These are phyloP conservation scores for Brachyptera risi DNA, from an alignment of 2,888 invertebrate species.

Conservation along the genomic window DNA sequence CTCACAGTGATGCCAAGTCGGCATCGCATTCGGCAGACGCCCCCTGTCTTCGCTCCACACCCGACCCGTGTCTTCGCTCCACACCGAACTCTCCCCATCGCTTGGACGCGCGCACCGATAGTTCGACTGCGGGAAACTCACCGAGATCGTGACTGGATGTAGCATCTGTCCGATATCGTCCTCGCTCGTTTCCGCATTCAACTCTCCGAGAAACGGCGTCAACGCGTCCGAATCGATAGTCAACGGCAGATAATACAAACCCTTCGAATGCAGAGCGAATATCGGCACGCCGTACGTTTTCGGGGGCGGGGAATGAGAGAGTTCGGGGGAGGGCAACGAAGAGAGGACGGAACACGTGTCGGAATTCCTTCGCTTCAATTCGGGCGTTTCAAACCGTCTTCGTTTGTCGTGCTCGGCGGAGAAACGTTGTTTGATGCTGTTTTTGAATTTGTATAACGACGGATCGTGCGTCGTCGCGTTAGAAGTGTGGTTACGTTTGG, in stretches of 20 bases:
- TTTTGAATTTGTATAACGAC: conserved; percentile 81
- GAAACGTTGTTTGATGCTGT: conserved; percentile 87
- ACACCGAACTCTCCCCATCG: too few relatives aligned
- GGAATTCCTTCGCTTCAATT: conserved; percentile 27
- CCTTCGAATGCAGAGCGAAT: conserved; percentile 85
- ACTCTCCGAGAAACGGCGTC: conserved; percentile 56
- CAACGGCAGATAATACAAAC: conserved; percentile 83
- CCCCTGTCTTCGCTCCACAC: too few relatives aligned
- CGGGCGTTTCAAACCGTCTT: conserved; percentile 10
- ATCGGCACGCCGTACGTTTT: conserved; percentile 63
- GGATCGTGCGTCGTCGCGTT: too few relatives aligned
- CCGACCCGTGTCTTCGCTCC: too few relatives aligned
- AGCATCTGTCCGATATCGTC: conserved; percentile 51
- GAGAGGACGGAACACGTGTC: conserved; percentile 28
- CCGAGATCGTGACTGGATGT: conserved; percentile 86
- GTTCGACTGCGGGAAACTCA: conserved; percentile 59
- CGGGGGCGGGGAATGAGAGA: neutral
- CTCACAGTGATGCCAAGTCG: too few relatives aligned
- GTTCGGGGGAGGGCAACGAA: conserved; percentile 20
- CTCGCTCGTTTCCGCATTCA: conserved; percentile 53
- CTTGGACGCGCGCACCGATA: too few relatives aligned
- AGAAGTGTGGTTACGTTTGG: neutral
- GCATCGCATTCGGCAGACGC: too few relatives aligned
- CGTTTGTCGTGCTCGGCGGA: conserved; percentile 41
- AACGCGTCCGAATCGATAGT: conserved; percentile 72